Evolutionary conservation across 2,888 invertebrate species (phyloP).

Genomic region (Acrobasis repandana): DNA sequence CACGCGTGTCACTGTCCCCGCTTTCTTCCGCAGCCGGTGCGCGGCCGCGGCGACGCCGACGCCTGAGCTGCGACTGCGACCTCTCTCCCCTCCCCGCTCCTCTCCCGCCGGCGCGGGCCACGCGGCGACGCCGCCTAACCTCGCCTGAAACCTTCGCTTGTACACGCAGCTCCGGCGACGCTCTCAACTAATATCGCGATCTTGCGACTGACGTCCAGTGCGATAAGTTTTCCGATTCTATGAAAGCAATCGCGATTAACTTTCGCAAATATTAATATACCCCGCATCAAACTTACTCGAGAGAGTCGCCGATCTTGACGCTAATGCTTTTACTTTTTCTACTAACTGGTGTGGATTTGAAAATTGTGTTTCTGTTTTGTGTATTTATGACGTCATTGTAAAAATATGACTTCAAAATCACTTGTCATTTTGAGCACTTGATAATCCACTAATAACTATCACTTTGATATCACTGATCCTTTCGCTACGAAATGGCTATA

Average conservation of each 20-base stretch:
- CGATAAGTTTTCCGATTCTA: conserved; percentile 47
- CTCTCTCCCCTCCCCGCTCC: conserved; percentile 33
- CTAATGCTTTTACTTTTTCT: conserved; percentile 11
- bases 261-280: conserved; percentile 29
- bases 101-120: conserved; percentile 25
- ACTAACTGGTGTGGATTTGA: conserved; percentile 11
- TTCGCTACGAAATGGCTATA: too few species aligned
- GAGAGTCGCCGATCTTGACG: conserved; percentile 7
- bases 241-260: conserved; percentile 42
- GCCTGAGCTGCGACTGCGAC: conserved; percentile 29
- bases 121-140: conserved; percentile 30
- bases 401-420: conserved; percentile 22
- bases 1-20: conserved; percentile 33
- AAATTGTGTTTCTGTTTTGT: conserved; percentile 12
- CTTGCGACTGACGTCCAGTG: neutral
- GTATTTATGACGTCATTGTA: conserved; percentile 19
- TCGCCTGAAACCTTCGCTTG: neutral
- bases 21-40: conserved; percentile 43
- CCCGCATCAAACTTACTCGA: neutral
- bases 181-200: neutral
- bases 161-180: conserved; percentile 14
- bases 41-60: conserved; percentile 30
- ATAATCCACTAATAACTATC: neutral
- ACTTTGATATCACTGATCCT: too few species aligned
- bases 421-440: conserved; percentile 5